Conservation (phyloP, 2,888 invertebrate genomes). For the Thymelicus lineola region DNA sequence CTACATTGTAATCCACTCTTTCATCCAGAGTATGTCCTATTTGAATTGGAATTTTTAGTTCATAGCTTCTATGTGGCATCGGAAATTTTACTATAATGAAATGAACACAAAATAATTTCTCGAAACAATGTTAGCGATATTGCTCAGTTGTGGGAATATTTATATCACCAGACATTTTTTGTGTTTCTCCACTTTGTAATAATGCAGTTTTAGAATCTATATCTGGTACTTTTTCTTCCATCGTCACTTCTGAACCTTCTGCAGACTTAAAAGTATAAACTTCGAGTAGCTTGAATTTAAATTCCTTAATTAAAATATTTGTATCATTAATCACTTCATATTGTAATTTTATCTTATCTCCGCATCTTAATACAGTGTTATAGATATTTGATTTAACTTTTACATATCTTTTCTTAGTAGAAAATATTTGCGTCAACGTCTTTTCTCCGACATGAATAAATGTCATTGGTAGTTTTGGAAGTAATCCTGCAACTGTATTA, state of each 20-base stretch:
- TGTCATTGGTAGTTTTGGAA: constrained; percentile 11
- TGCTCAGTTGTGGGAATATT: constrained; percentile 4
- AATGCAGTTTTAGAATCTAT: background rate
- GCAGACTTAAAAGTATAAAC: constrained; percentile 5
- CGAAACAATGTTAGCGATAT: constrained; percentile 5
- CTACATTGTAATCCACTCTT: background rate
- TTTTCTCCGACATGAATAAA: constrained; percentile 3
- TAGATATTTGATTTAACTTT: constrained; percentile 1
- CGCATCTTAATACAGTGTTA: constrained; percentile 14
- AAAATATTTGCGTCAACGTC: constrained; percentile 20
- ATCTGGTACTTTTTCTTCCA: constrained; percentile 1
- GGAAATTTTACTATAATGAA: background rate
- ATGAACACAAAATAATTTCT: constrained; percentile 16
- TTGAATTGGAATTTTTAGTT: constrained; percentile 13
- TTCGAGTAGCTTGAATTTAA: constrained; percentile 3
- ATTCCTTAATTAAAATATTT: constrained; percentile 12
- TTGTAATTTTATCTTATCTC: constrained; percentile 1
- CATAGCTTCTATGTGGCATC: constrained; percentile 19
- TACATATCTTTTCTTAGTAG: constrained; percentile 7
- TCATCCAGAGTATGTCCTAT: constrained; percentile 12
- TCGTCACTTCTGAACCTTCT: constrained; percentile 1
- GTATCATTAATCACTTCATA: constrained; percentile 18
- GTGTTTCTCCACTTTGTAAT: constrained; percentile 12
- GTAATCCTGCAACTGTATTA: constrained; percentile 4
- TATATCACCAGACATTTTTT: constrained; percentile 15